Evolutionary conservation across 2,113 vertebrate genomes (phyloP).

Genomic region (Dascyllus trimaculatus): DNA sequence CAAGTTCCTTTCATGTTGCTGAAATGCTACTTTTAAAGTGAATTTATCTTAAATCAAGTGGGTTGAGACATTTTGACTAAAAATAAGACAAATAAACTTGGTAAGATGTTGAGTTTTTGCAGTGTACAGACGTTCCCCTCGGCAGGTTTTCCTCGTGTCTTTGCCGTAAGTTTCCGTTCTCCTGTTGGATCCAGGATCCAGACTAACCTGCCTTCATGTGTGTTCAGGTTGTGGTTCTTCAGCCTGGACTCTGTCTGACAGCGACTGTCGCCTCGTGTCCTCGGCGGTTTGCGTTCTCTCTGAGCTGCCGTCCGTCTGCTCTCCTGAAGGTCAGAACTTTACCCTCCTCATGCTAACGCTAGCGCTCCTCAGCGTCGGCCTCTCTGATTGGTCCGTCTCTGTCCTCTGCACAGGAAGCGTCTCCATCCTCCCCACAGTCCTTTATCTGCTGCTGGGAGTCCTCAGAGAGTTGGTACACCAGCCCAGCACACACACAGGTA

Average conservation of each 20-base stretch:
- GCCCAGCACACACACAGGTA: conserved; percentile 43
- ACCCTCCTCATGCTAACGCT: not conserved
- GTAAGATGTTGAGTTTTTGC: too few relatives aligned
- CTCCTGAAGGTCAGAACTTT: conserved; percentile 90
- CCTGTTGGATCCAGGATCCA: too few relatives aligned
- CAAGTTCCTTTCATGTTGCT: too few relatives aligned
- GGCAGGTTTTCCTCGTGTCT: too few relatives aligned
- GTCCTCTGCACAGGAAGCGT: conserved; percentile 89
- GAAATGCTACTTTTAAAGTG: too few relatives aligned
- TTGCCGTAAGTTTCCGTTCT: too few relatives aligned
- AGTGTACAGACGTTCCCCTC: too few relatives aligned
- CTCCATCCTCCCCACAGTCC: conserved; percentile 92
- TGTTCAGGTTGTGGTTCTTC: conserved; percentile 76
- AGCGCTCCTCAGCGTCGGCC: not conserved
- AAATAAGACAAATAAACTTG: too few relatives aligned
- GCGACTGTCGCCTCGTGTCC: conserved; percentile 87
- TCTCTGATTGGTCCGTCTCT: not conserved
- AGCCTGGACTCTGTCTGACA: conserved; percentile 84
- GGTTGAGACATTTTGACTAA: too few relatives aligned
- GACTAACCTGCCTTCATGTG: too few relatives aligned
- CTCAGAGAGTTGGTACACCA: conserved; percentile 88
- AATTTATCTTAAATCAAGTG: too few relatives aligned
- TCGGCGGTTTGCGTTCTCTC: conserved; percentile 91
- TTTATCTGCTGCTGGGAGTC: conserved; percentile 92
- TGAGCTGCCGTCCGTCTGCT: conserved; percentile 93